Conservation (phyloP, 2,888 invertebrate genomes). For the Lycaena phlaeas region DNA sequence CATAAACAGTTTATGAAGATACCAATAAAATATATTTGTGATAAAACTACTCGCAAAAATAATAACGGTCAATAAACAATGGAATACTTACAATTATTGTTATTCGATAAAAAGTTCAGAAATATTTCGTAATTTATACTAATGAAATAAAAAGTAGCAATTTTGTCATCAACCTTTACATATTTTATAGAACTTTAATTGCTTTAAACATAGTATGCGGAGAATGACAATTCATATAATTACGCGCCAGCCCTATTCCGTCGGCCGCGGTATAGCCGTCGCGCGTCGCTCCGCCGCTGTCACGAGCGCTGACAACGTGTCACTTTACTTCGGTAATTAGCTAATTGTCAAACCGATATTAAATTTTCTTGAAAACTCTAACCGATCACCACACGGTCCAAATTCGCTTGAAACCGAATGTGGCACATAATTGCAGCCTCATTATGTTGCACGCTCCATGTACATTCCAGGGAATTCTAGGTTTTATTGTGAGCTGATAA, state of each 20-base stretch:
- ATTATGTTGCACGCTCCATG: conserved; percentile 27
- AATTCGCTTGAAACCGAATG: conserved; percentile 11
- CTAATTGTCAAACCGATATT: conserved; percentile 38
- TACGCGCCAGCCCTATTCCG: conserved; percentile 21
- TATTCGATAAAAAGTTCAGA: neutral
- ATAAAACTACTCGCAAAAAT: neutral
- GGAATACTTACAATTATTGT: neutral
- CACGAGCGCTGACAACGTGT: conserved; percentile 35
- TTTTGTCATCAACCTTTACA: conserved; percentile 4
- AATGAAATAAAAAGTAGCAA: conserved; percentile 10
- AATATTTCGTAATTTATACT: neutral
- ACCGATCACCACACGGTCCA: neutral
- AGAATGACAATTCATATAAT: conserved; percentile 5
- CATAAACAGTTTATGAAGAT: neutral
- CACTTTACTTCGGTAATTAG: conserved; percentile 45
- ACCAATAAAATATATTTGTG: neutral
- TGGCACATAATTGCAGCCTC: conserved; percentile 32
- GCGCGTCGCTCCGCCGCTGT: conserved; percentile 28
- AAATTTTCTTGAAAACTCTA: conserved; percentile 12
- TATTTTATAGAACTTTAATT: neutral
- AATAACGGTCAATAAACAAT: neutral
- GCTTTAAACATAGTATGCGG: neutral
- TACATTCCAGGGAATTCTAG: conserved; percentile 14
- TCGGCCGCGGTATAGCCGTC: conserved; percentile 34
- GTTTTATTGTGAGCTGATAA: conserved; percentile 1